A percentile compares a stretch with the other conserved stretches of the same genome.
These are phyloP conservation scores for Arenaria interpres DNA, from an alignment of 2,113 vertebrate species.

Conservation along the genomic window DNA sequence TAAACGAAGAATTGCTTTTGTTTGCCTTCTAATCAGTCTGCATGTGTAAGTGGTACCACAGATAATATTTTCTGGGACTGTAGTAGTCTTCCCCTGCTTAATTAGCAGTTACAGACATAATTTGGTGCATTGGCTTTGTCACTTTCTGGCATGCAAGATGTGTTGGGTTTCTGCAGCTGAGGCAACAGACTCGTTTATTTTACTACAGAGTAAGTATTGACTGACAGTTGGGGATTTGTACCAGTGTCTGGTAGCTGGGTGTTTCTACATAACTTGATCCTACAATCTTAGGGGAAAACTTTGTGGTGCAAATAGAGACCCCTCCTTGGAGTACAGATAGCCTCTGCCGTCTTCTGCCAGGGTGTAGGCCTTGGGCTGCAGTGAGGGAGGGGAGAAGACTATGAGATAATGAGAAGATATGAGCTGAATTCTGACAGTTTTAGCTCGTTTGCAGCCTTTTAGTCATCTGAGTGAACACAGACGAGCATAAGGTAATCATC, in stretches of 20 bases:
- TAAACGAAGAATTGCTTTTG: not conserved
- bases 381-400: not conserved
- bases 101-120: not conserved
- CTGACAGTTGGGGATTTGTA: not conserved
- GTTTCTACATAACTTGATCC: not conserved
- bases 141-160: not conserved
- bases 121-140: not conserved
- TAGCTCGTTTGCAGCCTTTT: not conserved
- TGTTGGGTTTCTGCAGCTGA: not conserved
- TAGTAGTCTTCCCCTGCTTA: not conserved
- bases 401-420: not conserved
- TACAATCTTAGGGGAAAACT: accelerated
- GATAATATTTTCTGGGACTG: not conserved
- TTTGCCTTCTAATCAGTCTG: not conserved
- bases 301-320: not conserved
- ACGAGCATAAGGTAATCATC: not conserved
- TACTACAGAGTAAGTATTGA: not conserved
- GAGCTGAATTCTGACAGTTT: not conserved
- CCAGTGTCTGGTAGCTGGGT: not conserved
- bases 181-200: not conserved
- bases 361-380: not conserved
- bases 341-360: not conserved
- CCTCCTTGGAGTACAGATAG: not conserved
- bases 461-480: not conserved
- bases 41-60: not conserved